Conservation (phyloP, 2,888 invertebrate species). For the Stenurella melanura region DNA sequence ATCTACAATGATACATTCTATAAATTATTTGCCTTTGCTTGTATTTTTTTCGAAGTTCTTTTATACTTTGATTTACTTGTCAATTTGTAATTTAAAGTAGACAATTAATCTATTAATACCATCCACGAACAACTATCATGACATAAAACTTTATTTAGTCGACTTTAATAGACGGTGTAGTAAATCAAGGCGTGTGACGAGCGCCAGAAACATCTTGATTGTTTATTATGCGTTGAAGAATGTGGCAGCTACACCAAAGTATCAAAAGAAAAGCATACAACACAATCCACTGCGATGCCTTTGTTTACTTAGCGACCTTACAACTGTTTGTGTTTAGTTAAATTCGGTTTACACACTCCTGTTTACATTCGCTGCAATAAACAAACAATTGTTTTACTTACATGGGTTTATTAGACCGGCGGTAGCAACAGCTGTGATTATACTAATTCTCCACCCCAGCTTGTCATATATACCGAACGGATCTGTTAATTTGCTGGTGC, state of each 20-base stretch:
- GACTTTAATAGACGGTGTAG: conserved; percentile 1
- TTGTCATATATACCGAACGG: neutral
- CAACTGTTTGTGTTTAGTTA: conserved; percentile 49
- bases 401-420: conserved; percentile 29
- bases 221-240: conserved; percentile 28
- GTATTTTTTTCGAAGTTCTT: no score
- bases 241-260: conserved; percentile 4
- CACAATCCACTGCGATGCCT: conserved; percentile 19
- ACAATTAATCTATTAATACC: neutral
- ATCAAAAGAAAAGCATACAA: conserved; percentile 27
- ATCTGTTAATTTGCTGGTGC: neutral
- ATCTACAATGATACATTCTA: no score
- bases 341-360: conserved; percentile 43
- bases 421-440: conserved; percentile 31
- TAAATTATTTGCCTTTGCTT: no score
- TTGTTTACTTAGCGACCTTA: conserved; percentile 38
- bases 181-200: conserved; percentile 24
- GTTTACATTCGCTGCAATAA: conserved; percentile 46
- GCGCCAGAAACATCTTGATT: conserved; percentile 21
- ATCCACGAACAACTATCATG: neutral
- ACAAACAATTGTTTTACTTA: conserved; percentile 44
- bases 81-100: neutral
- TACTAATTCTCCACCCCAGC: neutral
- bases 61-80: neutral
- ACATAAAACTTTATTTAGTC: conserved; percentile 25